phyloP scores from a whole-genome alignment of 2,888 invertebrate species.

The Agrochola macilenta region DNA sequence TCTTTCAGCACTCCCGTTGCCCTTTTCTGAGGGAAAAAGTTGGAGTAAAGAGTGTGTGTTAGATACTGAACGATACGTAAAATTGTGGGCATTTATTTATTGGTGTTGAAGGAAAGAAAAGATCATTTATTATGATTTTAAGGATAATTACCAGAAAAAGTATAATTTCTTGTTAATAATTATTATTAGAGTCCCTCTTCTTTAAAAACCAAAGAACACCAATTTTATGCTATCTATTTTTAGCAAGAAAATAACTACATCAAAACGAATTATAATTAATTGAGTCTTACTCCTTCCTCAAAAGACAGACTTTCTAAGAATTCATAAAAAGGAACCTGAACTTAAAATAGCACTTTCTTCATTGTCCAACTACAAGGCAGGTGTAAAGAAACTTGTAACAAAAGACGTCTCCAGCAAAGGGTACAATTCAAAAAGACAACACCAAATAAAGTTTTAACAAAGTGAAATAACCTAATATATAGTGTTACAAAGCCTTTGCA shows the following conservation, averaged over 20 bases:
- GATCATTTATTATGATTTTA: neutral
- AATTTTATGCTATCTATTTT: neutral
- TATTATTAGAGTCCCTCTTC: neutral
- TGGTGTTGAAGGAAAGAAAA: neutral
- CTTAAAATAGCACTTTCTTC: constrained; percentile 12
- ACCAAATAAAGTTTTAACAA: constrained; percentile 71
- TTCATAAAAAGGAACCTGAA: constrained; percentile 21
- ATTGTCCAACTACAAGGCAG: constrained; percentile 35
- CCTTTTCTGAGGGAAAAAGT: constrained; percentile 68
- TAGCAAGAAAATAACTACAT: neutral
- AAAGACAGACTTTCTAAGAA: constrained; percentile 1
- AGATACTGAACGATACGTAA: constrained; percentile 36
- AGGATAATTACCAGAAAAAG: neutral
- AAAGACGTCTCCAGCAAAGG: constrained; percentile 53
- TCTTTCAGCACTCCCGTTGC: constrained; percentile 70
- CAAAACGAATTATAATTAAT: constrained; percentile 20
- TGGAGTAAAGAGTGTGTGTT: constrained; percentile 34
- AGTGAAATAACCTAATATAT: constrained; percentile 73
- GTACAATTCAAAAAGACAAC: constrained; percentile 63
- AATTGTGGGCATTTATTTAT: constrained; percentile 10
- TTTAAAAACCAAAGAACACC: neutral
- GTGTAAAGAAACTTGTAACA: constrained; percentile 59
- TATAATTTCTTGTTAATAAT: neutral
- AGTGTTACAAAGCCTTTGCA: constrained; percentile 71
- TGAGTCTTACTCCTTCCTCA: neutral